phyloP scores from a whole-genome alignment of 2,888 invertebrate genomes.

The Diaperis boleti region DNA sequence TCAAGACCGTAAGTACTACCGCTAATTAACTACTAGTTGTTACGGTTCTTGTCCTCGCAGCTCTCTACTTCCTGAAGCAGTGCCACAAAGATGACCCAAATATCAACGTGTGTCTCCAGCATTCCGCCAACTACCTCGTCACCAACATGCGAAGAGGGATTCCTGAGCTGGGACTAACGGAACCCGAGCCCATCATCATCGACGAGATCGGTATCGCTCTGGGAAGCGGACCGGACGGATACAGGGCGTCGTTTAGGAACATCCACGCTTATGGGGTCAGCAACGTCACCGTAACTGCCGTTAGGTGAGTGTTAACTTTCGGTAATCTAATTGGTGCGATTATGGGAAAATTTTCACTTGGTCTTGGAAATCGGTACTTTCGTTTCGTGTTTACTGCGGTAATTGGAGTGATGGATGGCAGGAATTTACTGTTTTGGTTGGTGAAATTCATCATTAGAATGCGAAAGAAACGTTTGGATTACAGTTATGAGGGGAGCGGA shows the following conservation, averaged over 20 bases:
- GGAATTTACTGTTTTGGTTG: no score
- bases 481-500: no score
- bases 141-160: slow-evolving; percentile 80
- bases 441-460: no score
- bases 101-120: slow-evolving; percentile 79
- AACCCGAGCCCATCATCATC: slow-evolving; percentile 84
- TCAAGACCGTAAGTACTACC: slow-evolving; percentile 45
- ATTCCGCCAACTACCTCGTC: slow-evolving; percentile 80
- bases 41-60: slow-evolving; percentile 66
- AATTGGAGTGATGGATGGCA: no score
- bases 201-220: slow-evolving; percentile 85
- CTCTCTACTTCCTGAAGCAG: slow-evolving; percentile 77
- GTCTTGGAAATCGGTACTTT: no score
- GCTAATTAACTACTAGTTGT: not conserved
- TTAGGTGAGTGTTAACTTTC: slow-evolving; percentile 70
- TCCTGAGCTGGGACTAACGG: slow-evolving; percentile 77
- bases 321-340: no score
- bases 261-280: slow-evolving; percentile 86
- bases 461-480: no score
- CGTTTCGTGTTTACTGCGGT: no score
- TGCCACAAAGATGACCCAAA: slow-evolving; percentile 79
- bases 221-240: slow-evolving; percentile 85
- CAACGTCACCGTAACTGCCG: slow-evolving; percentile 82
- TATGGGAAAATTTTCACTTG: no score
- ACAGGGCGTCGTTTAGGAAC: slow-evolving; percentile 83